Evolutionary conservation across 1,140 invertebrate genomes (phyloP), one percentile per base, ranked within the genome.

Genomic region (Lepidotrigona ventralis): DNA sequence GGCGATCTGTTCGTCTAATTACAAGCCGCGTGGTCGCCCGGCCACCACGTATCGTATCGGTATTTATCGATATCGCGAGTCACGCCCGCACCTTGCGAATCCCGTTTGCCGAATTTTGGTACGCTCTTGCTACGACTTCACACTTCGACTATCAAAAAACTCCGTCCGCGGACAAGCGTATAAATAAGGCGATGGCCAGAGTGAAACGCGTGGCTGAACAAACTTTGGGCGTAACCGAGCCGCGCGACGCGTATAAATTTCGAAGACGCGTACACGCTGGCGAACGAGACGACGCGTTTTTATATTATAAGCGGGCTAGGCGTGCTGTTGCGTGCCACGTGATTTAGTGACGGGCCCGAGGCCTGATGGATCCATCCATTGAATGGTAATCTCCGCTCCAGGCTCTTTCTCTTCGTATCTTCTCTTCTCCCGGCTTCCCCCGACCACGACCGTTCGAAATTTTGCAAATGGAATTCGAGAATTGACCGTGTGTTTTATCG

Each of bases 211-310:
- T 86, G 78, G 74, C 54, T 88, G 86, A 87, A 87, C 85, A 86
- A 88, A 88, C 85, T 84, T 84, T 84, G 85, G 85, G 86, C 86
- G 86, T 86, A 86, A 88, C 85, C 76, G 26, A 4, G 19, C 83
- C 23, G 53, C 26, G 81, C 64, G 72, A 77, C 56, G 73, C 39
- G 23, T 83, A 84, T 88, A 87, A 87, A 87, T 86, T 33, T 66
- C 64, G 33, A 33, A 33, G 33, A 33, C 83, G 75, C 66, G 76
- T 74, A 19, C 82, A 3, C 74, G 54, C 51, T n/a, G 51, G 72
- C 60, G 71, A n/a, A 11, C 71, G 71, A 19, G 17, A 33, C 23
- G 39, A 75, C 72, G 81, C 81, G 81, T 77, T 33, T 33, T 33
- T 33, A 77, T 78, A 83, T 78, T 83, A 83, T 58, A 66, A 83